phyloP scores from a whole-genome alignment of 1,140 invertebrate genomes.

The Drosophila biarmipes region DNA sequence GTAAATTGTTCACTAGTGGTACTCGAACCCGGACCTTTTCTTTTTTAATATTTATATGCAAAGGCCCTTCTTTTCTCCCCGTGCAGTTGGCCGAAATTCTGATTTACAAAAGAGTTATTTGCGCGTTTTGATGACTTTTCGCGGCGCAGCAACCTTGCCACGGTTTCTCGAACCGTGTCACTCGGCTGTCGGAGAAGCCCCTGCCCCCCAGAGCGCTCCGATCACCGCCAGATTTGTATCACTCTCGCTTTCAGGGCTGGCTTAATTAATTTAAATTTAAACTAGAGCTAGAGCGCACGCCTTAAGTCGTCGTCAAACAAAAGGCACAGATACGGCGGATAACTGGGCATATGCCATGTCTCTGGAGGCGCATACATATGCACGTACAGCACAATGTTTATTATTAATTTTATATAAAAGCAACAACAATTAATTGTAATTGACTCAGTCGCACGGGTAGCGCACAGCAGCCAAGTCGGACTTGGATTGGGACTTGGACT shows the following conservation, averaged over 20 bases:
- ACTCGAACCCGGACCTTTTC: too few species aligned
- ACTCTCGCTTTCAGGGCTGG: conserved; percentile 63
- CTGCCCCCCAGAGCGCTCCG: neutral
- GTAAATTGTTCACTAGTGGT: too few species aligned
- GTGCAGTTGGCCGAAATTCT: conserved; percentile 24
- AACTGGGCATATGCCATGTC: conserved; percentile 21
- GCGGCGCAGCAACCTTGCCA: conserved; percentile 56
- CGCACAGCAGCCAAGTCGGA: conserved; percentile 53
- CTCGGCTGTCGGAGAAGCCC: conserved; percentile 19
- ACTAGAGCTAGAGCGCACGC: conserved; percentile 59
- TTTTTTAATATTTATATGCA: too few species aligned
- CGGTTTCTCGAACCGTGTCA: conserved; percentile 56
- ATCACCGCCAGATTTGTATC: conserved; percentile 3
- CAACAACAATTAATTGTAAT: conserved; percentile 84
- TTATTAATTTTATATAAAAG: conserved; percentile 84
- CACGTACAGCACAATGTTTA: conserved; percentile 42
- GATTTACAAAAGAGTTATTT: conserved; percentile 2
- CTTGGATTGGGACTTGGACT: conserved; percentile 22
- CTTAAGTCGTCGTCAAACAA: conserved; percentile 63
- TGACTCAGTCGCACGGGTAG: conserved; percentile 73
- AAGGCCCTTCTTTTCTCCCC: neutral
- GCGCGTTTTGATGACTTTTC: conserved; percentile 7
- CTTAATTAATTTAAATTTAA: conserved; percentile 73
- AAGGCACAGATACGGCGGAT: conserved; percentile 57
- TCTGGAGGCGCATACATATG: conserved; percentile 3